Percentiles rank a stretch among this genome's conserved stretches.
phyloP scores from a whole-genome alignment of 2,888 invertebrate genomes.

The Eilema depressum region DNA sequence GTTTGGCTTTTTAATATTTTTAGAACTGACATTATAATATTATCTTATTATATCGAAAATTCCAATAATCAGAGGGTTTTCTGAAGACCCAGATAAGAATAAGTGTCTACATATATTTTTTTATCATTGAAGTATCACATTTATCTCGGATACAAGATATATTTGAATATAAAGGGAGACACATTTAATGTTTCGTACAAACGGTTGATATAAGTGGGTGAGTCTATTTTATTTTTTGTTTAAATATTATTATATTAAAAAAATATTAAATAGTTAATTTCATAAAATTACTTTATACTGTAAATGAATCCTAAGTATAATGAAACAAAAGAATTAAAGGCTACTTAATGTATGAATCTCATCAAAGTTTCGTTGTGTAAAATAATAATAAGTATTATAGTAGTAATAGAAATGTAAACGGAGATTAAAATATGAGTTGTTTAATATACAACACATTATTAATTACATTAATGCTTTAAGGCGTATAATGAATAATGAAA shows the following conservation, averaged over 20 bases:
- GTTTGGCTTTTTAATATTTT: neutral
- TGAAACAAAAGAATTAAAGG: too few relatives aligned
- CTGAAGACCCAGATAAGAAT: constrained; percentile 34
- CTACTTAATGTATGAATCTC: too few relatives aligned
- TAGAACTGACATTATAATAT: neutral
- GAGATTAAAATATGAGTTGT: too few relatives aligned
- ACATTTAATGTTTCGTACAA: neutral
- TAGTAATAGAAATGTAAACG: neutral
- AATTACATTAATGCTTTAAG: too few relatives aligned
- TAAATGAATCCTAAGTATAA: neutral
- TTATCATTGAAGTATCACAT: constrained; percentile 34
- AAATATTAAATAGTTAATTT: neutral
- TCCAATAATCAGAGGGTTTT: constrained; percentile 21
- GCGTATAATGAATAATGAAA: too few relatives aligned
- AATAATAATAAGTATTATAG: too few relatives aligned
- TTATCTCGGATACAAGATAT: constrained; percentile 50
- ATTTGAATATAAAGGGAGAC: constrained; percentile 38
- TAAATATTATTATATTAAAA: neutral
- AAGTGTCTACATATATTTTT: constrained; percentile 27
- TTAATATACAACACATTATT: too few relatives aligned
- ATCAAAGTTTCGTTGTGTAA: too few relatives aligned
- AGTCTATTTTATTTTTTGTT: constrained; percentile 17
- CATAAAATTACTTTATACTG: neutral
- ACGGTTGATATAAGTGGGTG: constrained; percentile 31
- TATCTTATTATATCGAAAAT: neutral